These are phyloP conservation scores for Hippoglossus stenolepis DNA, from an alignment of 2,113 vertebrate genomes.

Conservation along the genomic window DNA sequence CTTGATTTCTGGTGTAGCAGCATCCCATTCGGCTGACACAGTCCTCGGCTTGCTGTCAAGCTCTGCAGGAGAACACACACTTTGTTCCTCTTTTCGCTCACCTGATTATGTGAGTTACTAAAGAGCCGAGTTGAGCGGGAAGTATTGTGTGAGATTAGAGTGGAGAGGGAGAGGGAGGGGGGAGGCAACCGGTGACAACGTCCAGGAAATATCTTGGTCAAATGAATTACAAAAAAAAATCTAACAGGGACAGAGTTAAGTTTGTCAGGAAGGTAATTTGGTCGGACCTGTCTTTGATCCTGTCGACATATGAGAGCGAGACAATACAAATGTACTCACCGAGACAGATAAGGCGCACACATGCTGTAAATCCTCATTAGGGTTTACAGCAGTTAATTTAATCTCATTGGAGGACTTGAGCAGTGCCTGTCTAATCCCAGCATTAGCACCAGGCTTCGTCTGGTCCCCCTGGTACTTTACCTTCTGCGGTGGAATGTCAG, in stretches of 20 bases:
- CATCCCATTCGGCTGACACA: constrained; percentile 62
- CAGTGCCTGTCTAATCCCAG: constrained; percentile 72
- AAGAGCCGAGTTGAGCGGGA: constrained; percentile 42
- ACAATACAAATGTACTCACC: constrained; percentile 7
- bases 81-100: constrained; percentile 43
- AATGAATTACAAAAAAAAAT: constrained; percentile 4
- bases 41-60: constrained; percentile 34
- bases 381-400: constrained; percentile 63
- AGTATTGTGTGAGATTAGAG: constrained; percentile 61
- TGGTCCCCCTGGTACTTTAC: constrained; percentile 40
- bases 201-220: constrained; percentile 16
- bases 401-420: constrained; percentile 76
- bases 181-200: neutral
- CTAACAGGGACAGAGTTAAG: neutral
- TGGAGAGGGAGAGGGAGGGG: constrained; percentile 5
- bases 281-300: constrained; percentile 1
- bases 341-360: constrained; percentile 26
- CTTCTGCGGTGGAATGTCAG: constrained; percentile 80
- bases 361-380: constrained; percentile 64
- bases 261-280: constrained; percentile 13
- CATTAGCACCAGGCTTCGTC: constrained; percentile 58
- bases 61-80: constrained; percentile 19
- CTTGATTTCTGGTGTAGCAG: constrained; percentile 50
- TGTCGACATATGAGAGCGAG: constrained; percentile 12
- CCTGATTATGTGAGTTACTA: constrained; percentile 41